Evolutionary conservation across 1,140 invertebrate genomes (phyloP), one percentile per base, ranked within the genome.

Genomic region (Trissolcus basalis): DNA sequence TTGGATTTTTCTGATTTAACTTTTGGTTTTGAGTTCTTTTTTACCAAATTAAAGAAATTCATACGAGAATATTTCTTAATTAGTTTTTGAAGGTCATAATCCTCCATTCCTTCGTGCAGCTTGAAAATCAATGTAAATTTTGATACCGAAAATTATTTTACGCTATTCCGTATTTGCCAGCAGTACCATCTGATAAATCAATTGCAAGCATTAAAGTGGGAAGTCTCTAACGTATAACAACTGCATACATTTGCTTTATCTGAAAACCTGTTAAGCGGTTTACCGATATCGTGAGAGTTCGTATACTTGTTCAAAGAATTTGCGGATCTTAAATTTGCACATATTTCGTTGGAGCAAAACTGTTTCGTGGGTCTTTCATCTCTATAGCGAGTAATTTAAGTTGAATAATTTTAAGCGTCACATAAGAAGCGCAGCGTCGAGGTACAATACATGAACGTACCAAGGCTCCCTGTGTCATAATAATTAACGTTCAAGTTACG

Each of bases 401-500:
- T 67, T 65, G 39, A 67, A 76, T 70, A 70, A 74, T 73, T 73
- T 55, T 55, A 16, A 53, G 44, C 54, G 49, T 44, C 53, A 39
- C 54, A 60, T 77, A 77, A 72, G 69, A 77, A 78, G 59, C 69
- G 59, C 51, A 68, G 58, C 48, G 63, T 32, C n/a, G 48, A 33
- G 58, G 58, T 63, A 41, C n/a, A n/a, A n/a, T n/a, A 68, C 16
- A 39, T 50, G 45, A 72, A 63, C 19, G 19, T 27, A 50, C 27
- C 53, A 48, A 32, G 55, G 58, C 51, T 53, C 43, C 47, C 47
- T 36, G 47, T 16, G 36, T 48, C 60, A 63, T 39, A 64, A 65
- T 71, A 78, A 74, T 74, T 74, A 72, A 70, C 69, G 70, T 48
- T 67, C 70, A 70, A 78, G 55, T 74, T 78, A 73, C 76, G 47